A percentile compares a stretch with the other conserved stretches of the same genome.
Conservation (phyloP, 2,888 invertebrate species). For the Parascotia fuliginaria region DNA sequence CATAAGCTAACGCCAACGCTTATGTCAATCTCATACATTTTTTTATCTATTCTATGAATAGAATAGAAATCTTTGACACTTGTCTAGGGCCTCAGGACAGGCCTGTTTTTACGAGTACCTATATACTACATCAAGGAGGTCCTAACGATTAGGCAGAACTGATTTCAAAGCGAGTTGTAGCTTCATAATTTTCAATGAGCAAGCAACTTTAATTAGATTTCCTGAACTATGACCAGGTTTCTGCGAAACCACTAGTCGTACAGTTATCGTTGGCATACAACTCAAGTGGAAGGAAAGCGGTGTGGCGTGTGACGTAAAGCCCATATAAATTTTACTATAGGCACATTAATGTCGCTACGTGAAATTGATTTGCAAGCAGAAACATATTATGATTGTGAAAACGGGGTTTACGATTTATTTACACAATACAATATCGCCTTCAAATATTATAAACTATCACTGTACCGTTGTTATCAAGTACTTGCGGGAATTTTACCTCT, state of each 20-base stretch:
- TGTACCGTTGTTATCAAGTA: slow-evolving; percentile 55
- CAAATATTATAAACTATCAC: slow-evolving; percentile 76
- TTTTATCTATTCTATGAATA: too few relatives aligned
- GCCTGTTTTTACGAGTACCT: too few relatives aligned
- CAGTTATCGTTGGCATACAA: slow-evolving; percentile 67
- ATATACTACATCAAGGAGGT: not conserved
- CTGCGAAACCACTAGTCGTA: slow-evolving; percentile 45
- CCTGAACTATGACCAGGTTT: slow-evolving; percentile 61
- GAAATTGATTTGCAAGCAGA: slow-evolving; percentile 85
- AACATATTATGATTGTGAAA: slow-evolving; percentile 86
- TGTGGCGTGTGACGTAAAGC: slow-evolving; percentile 75
- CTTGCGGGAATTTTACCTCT: slow-evolving; percentile 39
- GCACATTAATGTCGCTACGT: slow-evolving; percentile 85
- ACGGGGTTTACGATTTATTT: slow-evolving; percentile 86
- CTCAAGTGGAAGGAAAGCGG: slow-evolving; percentile 73
- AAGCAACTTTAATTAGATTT: slow-evolving; percentile 52
- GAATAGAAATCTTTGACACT: too few relatives aligned
- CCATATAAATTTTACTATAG: slow-evolving; percentile 85
- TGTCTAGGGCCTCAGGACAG: too few relatives aligned
- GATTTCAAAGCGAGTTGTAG: slow-evolving; percentile 19
- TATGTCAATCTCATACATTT: too few relatives aligned
- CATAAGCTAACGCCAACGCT: too few relatives aligned
- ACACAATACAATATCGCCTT: slow-evolving; percentile 79
- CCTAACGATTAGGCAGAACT: slow-evolving; percentile 1
- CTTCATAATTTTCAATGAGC: slow-evolving; percentile 31